Evolutionary conservation across 37 sponge, comb jelly and placozoan genomes (phyloP).

Genomic region (Lycopodina hypogea): DNA sequence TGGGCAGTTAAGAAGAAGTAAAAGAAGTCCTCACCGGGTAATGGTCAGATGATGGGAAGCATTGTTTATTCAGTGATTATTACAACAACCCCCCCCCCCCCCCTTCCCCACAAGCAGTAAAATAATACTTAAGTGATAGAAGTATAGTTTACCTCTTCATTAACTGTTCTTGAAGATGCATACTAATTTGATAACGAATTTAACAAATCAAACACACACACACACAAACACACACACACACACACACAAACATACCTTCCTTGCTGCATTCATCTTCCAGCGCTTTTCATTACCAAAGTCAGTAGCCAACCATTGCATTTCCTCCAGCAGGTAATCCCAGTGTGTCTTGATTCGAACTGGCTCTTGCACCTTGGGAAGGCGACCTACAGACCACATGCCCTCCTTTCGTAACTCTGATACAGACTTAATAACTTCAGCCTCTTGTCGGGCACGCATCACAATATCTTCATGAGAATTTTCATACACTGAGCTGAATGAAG

Average conservation of each 20-base stretch:
- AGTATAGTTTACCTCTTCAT: too few species aligned
- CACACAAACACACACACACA: too few species aligned
- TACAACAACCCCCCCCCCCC: too few species aligned
- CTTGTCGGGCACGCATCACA: constrained; percentile 88
- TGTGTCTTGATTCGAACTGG: constrained; percentile 72
- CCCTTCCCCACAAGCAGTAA: too few species aligned
- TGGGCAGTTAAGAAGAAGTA: too few species aligned
- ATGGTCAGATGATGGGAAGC: too few species aligned
- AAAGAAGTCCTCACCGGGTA: too few species aligned
- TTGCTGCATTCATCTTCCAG: constrained; percentile 87
- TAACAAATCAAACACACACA: too few species aligned
- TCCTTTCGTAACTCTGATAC: constrained; percentile 84
- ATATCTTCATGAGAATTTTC: constrained; percentile 87
- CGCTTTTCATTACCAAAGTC: constrained; percentile 93
- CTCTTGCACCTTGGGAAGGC: constrained; percentile 93
- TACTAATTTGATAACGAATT: too few species aligned
- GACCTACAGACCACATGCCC: constrained; percentile 91
- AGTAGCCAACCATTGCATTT: constrained; percentile 96
- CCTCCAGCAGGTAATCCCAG: constrained; percentile 96
- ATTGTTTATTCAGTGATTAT: too few species aligned
- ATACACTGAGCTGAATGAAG: constrained; percentile 53
- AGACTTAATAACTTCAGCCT: constrained; percentile 84
- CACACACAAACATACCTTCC: constrained; percentile 59
- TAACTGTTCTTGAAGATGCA: too few species aligned
- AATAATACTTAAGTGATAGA: too few species aligned